Evolutionary conservation across 2,113 vertebrate species (phyloP).

Genomic region (Corynorhinus townsendii): DNA sequence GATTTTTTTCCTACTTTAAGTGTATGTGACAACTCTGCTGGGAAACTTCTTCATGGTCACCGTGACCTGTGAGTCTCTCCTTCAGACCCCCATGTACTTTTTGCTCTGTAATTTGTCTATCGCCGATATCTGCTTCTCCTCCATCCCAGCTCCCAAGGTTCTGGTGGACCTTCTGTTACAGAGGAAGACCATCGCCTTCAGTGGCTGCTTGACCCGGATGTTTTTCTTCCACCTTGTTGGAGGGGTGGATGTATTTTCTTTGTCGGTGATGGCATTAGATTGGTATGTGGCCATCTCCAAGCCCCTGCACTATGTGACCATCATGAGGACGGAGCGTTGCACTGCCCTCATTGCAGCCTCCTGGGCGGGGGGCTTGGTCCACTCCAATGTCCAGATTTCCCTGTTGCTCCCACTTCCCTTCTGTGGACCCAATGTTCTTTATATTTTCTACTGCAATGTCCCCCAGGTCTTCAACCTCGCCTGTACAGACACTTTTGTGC

Average conservation of each 20-base stretch:
- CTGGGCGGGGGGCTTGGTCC: constrained; percentile 60
- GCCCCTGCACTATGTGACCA: constrained; percentile 56
- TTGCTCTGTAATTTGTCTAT: constrained; percentile 52
- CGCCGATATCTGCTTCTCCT: constrained; percentile 68
- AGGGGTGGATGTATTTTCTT: constrained; percentile 44
- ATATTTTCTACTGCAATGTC: constrained; percentile 66
- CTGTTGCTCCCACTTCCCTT: constrained; percentile 61
- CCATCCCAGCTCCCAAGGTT: constrained; percentile 63
- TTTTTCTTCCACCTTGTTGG: constrained; percentile 71
- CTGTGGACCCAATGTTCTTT: constrained; percentile 62
- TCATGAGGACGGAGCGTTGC: constrained; percentile 44
- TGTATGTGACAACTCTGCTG: constrained; percentile 38
- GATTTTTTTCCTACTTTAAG: constrained; percentile 48
- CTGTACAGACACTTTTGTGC: background rate
- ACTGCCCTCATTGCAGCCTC: background rate
- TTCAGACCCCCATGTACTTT: constrained; percentile 68
- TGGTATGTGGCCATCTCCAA: constrained; percentile 58
- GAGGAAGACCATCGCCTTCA: constrained; percentile 47
- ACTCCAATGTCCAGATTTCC: constrained; percentile 51
- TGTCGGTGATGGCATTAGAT: constrained; percentile 63
- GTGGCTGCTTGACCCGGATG: constrained; percentile 62
- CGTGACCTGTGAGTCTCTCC: constrained; percentile 23
- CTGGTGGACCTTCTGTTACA: constrained; percentile 41
- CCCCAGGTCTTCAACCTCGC: constrained; percentile 66
- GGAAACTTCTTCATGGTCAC: constrained; percentile 63